These are phyloP conservation scores for Rotaria magnacalcarata DNA, from an alignment of 2,888 invertebrate genomes.

Conservation along the genomic window DNA sequence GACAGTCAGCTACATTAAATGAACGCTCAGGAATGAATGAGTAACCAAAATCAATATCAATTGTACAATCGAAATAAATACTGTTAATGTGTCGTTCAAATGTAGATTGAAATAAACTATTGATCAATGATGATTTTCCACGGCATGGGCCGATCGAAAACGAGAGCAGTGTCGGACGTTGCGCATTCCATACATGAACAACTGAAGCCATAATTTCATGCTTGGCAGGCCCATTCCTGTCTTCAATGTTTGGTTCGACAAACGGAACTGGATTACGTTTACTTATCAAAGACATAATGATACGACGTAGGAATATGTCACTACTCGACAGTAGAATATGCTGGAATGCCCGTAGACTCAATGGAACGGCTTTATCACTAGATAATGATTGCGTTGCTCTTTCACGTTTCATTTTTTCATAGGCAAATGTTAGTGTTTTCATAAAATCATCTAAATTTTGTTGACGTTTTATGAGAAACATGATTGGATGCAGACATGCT, in stretches of 20 bases:
- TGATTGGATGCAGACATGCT: neutral
- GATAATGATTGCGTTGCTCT: too few species aligned
- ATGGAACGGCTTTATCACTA: too few species aligned
- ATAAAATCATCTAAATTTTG: conserved; percentile 17
- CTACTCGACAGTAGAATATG: neutral
- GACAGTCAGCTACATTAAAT: neutral
- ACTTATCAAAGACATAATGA: neutral
- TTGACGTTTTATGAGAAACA: neutral
- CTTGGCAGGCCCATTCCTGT: neutral
- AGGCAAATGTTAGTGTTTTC: too few species aligned
- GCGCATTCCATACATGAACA: neutral
- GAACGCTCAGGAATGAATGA: neutral
- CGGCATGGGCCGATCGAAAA: neutral
- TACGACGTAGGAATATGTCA: neutral
- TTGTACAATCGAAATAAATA: neutral
- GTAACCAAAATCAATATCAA: neutral
- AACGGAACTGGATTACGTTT: neutral
- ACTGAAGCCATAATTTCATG: neutral
- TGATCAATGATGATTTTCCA: neutral
- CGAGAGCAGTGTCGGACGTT: neutral
- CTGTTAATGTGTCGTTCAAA: neutral
- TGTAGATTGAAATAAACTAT: neutral
- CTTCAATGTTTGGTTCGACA: neutral
- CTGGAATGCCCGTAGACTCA: too few species aligned
- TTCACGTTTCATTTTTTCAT: neutral